phyloP scores from a whole-genome alignment of 2,888 invertebrate genomes.

The Cremastinae sp. region DNA sequence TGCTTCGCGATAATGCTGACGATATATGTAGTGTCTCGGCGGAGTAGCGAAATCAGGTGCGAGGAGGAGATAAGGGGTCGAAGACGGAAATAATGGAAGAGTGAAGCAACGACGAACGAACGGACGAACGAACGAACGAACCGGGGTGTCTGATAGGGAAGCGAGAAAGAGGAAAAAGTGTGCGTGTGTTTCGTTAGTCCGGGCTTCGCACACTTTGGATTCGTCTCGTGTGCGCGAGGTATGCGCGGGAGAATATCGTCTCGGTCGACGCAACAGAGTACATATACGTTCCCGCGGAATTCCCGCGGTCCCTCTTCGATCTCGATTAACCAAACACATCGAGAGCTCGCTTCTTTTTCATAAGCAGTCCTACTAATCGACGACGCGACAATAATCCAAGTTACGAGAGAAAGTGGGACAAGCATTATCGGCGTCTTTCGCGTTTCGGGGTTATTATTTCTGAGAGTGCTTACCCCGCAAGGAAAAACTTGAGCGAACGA shows the following conservation, averaged over 20 bases:
- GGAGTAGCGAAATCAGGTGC: constrained; percentile 14
- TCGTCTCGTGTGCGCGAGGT: constrained; percentile 34
- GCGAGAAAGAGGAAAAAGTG: constrained; percentile 48
- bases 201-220: constrained; percentile 31
- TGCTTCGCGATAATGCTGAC: not conserved
- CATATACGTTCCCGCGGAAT: constrained; percentile 32
- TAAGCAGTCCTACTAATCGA: constrained; percentile 10
- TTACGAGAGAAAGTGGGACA: too few relatives aligned
- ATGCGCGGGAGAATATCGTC: constrained; percentile 57
- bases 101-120: too few relatives aligned
- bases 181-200: constrained; percentile 31
- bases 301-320: constrained; percentile 38
- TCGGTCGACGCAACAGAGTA: constrained; percentile 23
- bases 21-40: not conserved
- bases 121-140: too few relatives aligned
- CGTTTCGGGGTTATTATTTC: constrained; percentile 2
- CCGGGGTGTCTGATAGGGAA: constrained; percentile 43
- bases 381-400: not conserved
- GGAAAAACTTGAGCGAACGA: too few relatives aligned
- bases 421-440: constrained; percentile 4
- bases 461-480: not conserved
- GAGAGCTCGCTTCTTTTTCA: not conserved
- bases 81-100: constrained; percentile 55
- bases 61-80: constrained; percentile 47
- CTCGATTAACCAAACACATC: constrained; percentile 6